Base-by-base conservation (phyloP, 2,888 invertebrate genomes). In the Thymelicus acteon region DNA sequence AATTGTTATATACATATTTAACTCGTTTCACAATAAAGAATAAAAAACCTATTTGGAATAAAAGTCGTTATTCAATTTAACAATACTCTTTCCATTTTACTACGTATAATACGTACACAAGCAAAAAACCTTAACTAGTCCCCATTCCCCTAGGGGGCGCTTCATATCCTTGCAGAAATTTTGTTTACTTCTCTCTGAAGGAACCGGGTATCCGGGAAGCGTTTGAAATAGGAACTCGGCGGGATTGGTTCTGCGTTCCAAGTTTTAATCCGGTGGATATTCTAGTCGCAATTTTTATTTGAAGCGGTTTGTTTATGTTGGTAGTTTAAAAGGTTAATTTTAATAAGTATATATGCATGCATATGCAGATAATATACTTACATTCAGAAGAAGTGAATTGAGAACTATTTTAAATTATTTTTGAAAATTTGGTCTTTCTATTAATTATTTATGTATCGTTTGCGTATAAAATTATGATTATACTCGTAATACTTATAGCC, bases 121-220 rank as follows among this genome's bases (percentile, higher is more conserved):
- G 84, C 90, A 91, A 93, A 92, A 93, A 93, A 91, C 89, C 82
- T 86, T 89, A 91, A 91, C 92, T 92, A 92, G 86, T 74, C 74
- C 66, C 75, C 66, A 75, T 75, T 75, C 73, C 76, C 69, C 73
- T 57, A 66, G 72, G 75, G 77, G 74, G 78, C 82, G 85, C 86
- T 88, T 91, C 89, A 89, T 89, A 92, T 92, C 92, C 93, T 92
- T 92, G 90, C 88, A 92, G 93, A 90, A 91, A 92, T 90, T 93
- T 93, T 92, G 93, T 93, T 93, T 93, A 92, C 93, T 90, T 92
- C 92, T 87, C 88, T 88, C 86, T 84, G 86, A 92, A 91, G 91
- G 91, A 91, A 88, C 85, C 84, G 82, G 81, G 74, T 75, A 75
- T 78, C 77, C 78, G 79, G 81, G 71, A 71, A 71, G 79, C 84